Evolutionary conservation across 2,113 vertebrate genomes (phyloP), one percentile per base, ranked within the genome.

Genomic region (Nestor notabilis): DNA sequence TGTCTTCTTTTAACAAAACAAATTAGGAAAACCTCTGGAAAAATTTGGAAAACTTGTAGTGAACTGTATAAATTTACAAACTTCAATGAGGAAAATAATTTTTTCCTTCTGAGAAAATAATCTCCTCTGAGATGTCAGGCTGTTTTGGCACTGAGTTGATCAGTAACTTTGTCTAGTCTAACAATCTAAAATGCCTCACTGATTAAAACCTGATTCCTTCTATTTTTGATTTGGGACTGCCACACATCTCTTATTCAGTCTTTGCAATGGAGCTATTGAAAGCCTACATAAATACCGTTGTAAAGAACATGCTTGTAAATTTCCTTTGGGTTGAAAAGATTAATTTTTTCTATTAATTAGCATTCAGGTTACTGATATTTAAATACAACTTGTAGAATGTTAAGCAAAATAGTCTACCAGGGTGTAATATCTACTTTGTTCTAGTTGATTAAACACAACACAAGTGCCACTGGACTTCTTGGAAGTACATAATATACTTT

Each of bases 241-340:
- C 47, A 93, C 58, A 25, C 2, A 17, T 76, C 69, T 92, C 41
- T 70, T 50, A 79, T 11, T 88, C 77, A 89, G 29, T 47, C 50
- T 89, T 80, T 94, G 52, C 55, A 88, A 79, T 10, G 65, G n/a
- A 97, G 46, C 29, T 41, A 43, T 28, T 92, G 65, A 88, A 97
- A 91, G 24, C 49, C 93, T 95, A 92, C 76, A 89, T 90, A 96
- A 95, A 97, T 88, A 96, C 55, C 37, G 83, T 89, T 95, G 93
- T 91, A 97, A 97, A 93, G 83, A 96, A 97, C 94, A 97, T n/a
- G 56, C 43, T 87, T 93, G 77, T 83, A 94, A 87, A 97, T 97
- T 97, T 97, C 95, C 95, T 96, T 82, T 95, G 90, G 95, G 96
- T 97, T 90, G 97, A 96, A 95, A 93, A 95, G 47, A 96, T 95